These are phyloP conservation scores for Orchestes rusci DNA, from an alignment of 2,888 invertebrate species.

Conservation along the genomic window DNA sequence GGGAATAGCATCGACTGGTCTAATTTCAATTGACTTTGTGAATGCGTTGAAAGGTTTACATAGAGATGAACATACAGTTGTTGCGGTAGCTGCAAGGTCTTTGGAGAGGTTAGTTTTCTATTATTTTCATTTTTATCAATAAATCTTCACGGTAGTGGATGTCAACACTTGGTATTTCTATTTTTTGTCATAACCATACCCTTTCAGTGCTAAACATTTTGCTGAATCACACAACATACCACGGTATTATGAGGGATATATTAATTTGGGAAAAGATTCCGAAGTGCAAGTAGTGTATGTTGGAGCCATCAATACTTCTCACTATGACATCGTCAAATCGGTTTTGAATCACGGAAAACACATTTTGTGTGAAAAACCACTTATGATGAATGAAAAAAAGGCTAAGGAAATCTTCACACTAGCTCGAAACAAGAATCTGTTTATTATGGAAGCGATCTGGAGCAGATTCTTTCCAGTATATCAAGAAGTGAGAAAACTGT, in stretches of 20 bases:
- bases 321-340: slow-evolving; percentile 60
- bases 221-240: slow-evolving; percentile 65
- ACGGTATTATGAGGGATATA: slow-evolving; percentile 68
- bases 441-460: slow-evolving; percentile 88
- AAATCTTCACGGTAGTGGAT: too few species aligned
- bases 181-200: neutral
- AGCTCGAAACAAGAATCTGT: slow-evolving; percentile 54
- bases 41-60: slow-evolving; percentile 57
- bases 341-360: slow-evolving; percentile 78
- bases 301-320: slow-evolving; percentile 67
- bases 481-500: slow-evolving; percentile 56
- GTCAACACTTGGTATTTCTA: too few species aligned
- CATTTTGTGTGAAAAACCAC: slow-evolving; percentile 85
- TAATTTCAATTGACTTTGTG: slow-evolving; percentile 80
- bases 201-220: slow-evolving; percentile 57
- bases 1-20: slow-evolving; percentile 81
- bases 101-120: too few species aligned
- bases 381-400: slow-evolving; percentile 73
- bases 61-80: slow-evolving; percentile 58
- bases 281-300: slow-evolving; percentile 77
- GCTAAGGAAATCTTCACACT: slow-evolving; percentile 46
- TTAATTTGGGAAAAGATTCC: slow-evolving; percentile 64
- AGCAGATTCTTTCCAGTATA: slow-evolving; percentile 78
- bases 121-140: too few species aligned
- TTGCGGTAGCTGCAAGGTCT: slow-evolving; percentile 73